A percentile compares a stretch with the other conserved stretches of the same genome.
Conservation (phyloP, 2,888 invertebrate species). For the Himalopsyche anomala region DNA sequence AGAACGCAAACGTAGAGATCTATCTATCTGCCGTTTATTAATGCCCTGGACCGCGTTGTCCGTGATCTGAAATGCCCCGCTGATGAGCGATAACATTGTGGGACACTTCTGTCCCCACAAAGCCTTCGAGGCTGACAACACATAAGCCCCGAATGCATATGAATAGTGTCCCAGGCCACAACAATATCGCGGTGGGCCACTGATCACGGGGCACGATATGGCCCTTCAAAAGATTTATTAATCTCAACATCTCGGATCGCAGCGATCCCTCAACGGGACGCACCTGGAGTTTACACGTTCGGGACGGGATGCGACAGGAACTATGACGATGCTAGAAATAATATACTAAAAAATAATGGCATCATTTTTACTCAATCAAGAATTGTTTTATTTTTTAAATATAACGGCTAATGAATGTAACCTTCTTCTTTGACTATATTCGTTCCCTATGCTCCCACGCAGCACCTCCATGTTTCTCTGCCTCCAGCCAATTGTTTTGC, state of each 20-base stretch:
- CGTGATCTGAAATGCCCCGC: conserved; percentile 59
- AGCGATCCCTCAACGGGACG: conserved; percentile 57
- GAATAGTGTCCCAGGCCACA: conserved; percentile 54
- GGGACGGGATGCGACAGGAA: not conserved
- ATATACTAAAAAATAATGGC: too few species aligned
- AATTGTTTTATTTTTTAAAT: too few species aligned
- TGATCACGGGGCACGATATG: conserved; percentile 59
- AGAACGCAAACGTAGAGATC: conserved; percentile 18
- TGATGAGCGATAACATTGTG: conserved; percentile 63
- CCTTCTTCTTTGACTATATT: too few species aligned
- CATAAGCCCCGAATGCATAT: conserved; percentile 44
- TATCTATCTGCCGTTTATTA: conserved; percentile 38
- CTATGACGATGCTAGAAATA: too few species aligned
- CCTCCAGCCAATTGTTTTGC: too few species aligned
- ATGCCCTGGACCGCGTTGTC: conserved; percentile 43
- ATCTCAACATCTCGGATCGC: conserved; percentile 62
- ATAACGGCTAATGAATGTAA: too few species aligned
- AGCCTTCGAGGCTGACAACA: conserved; percentile 45
- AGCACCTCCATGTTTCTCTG: too few species aligned
- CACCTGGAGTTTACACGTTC: conserved; percentile 59
- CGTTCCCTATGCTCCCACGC: too few species aligned
- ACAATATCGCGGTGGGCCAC: conserved; percentile 61
- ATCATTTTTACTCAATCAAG: too few species aligned
- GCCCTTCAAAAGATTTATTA: conserved; percentile 64
- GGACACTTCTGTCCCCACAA: conserved; percentile 62